Evolutionary conservation across 2,888 invertebrate genomes (phyloP).

Genomic region (Blastobasis adustella): DNA sequence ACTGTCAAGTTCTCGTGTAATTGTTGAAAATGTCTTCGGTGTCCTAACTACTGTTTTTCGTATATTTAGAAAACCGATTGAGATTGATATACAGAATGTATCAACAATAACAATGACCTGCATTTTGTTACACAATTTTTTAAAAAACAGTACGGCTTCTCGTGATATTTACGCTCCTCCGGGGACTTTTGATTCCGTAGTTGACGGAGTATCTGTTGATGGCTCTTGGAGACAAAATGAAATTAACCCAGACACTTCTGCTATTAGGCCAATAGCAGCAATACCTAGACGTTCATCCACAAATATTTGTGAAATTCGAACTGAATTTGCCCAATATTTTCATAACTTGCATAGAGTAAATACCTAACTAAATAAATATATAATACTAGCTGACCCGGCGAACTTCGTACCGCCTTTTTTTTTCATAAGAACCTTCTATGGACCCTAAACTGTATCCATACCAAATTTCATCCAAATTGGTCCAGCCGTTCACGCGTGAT

Average conservation of each 20-base stretch:
- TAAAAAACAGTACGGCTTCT: background rate
- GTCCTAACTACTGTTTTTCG: background rate
- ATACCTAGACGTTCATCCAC: background rate
- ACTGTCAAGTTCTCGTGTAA: background rate
- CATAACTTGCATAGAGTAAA: no score
- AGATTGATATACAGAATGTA: background rate
- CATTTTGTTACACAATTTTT: background rate
- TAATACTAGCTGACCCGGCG: no score
- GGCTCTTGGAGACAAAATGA: background rate
- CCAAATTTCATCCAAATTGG: no score
- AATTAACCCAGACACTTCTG: background rate
- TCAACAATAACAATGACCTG: background rate
- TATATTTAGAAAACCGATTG: background rate
- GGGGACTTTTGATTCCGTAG: no score
- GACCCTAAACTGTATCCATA: no score
- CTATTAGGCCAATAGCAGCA: background rate
- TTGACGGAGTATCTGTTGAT: no score
- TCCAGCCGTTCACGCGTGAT: no score
- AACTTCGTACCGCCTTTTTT: no score
- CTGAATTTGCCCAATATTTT: background rate
- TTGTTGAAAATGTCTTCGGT: conserved; percentile 2
- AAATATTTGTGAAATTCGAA: background rate
- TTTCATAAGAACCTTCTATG: no score
- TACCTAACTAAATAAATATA: no score
- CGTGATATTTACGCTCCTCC: background rate